These are phyloP conservation scores for Ectropis crepuscularia DNA, from an alignment of 2,888 invertebrate genomes.

Conservation along the genomic window DNA sequence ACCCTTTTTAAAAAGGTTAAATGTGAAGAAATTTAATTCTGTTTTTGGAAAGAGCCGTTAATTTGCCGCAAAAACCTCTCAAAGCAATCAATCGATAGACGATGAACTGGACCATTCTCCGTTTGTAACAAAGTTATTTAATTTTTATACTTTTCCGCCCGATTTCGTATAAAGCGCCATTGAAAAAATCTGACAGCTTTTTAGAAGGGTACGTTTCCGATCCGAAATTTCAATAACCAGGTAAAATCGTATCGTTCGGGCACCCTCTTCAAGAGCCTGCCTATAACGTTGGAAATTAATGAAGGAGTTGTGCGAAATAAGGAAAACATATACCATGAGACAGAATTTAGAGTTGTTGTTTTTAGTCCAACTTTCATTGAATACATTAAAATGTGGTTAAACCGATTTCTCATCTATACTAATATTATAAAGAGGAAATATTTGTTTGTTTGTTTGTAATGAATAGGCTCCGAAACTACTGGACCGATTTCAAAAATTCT, in stretches of 20 bases:
- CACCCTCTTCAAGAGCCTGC: constrained; percentile 46
- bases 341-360: constrained; percentile 13
- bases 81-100: neutral
- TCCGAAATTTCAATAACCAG: constrained; percentile 46
- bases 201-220: constrained; percentile 15
- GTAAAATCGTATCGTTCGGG: constrained; percentile 45
- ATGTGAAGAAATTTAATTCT: too few species aligned
- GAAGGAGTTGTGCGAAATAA: constrained; percentile 56
- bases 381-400: too few species aligned
- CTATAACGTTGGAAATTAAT: constrained; percentile 59
- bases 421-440: too few species aligned
- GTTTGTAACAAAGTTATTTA: constrained; percentile 1
- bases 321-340: constrained; percentile 31
- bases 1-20: too few species aligned
- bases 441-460: too few species aligned
- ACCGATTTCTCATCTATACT: too few species aligned
- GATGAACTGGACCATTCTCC: neutral
- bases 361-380: neutral
- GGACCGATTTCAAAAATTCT: too few species aligned
- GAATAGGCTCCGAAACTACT: too few species aligned
- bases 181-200: constrained; percentile 4
- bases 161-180: constrained; percentile 33
- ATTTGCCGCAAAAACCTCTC: neutral
- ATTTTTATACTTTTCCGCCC: constrained; percentile 43
- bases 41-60: neutral